Evolutionary conservation across 2,113 vertebrate genomes (phyloP).

Genomic region (Menura novaehollandiae): DNA sequence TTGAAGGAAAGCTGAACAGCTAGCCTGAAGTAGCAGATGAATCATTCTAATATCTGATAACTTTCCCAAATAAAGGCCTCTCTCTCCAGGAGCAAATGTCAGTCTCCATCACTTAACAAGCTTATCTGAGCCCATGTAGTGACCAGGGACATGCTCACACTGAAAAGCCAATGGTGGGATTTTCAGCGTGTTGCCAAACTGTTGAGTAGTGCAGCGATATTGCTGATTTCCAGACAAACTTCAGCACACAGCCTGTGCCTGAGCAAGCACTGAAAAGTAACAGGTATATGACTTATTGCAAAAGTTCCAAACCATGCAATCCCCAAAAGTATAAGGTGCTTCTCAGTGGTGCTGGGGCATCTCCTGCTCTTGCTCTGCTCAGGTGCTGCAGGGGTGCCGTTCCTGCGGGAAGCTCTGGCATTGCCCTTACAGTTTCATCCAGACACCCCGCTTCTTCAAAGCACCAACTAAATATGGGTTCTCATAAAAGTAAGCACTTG

Average conservation of each 20-base stretch:
- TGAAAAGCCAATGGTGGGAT: not conserved
- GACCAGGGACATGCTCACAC: not conserved
- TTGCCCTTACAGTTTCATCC: not conserved
- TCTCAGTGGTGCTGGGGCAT: not conserved
- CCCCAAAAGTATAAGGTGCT: not conserved
- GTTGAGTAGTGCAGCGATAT: not conserved
- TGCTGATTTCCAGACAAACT: not conserved
- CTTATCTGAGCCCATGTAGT: not conserved
- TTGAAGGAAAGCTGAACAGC: conserved; percentile 13
- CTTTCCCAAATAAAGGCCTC: conserved; percentile 24
- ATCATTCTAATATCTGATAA: conserved; percentile 45
- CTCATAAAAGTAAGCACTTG: not conserved
- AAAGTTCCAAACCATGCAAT: not conserved
- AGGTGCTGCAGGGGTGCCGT: no score
- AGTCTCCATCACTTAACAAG: conserved; percentile 30
- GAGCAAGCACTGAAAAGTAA: not conserved
- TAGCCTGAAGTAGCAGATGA: conserved; percentile 34
- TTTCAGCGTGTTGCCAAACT: not conserved
- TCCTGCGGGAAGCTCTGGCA: not conserved
- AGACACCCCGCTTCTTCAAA: not conserved
- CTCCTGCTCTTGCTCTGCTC: not conserved
- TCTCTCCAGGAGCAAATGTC: conserved; percentile 10
- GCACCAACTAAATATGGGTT: not conserved
- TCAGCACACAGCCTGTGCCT: not conserved
- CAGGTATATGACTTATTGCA: not conserved